Conservation (phyloP, 1,140 invertebrate species). For the Drosophila tristis region DNA sequence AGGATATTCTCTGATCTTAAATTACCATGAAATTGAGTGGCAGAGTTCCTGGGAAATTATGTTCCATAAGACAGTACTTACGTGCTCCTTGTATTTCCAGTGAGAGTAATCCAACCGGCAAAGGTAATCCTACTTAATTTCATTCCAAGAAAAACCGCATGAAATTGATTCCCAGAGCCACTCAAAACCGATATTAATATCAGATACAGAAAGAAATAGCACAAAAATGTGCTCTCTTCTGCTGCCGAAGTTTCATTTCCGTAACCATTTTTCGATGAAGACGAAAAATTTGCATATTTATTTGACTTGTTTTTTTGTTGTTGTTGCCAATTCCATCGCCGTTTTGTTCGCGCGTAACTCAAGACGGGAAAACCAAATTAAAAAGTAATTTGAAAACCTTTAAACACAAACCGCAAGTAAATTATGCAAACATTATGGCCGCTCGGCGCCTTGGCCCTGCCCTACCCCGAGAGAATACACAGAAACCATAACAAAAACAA, state of each 20-base stretch:
- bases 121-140: neutral
- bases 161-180: constrained; percentile 17
- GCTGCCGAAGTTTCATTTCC: constrained; percentile 25
- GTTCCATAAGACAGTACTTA: too few relatives aligned
- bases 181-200: neutral
- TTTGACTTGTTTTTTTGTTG: constrained; percentile 58
- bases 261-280: constrained; percentile 68
- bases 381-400: constrained; percentile 82
- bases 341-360: constrained; percentile 63
- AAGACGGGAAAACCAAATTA: constrained; percentile 81
- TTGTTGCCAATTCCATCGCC: constrained; percentile 46
- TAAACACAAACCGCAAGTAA: constrained; percentile 79
- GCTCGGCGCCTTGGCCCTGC: neutral
- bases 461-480: constrained; percentile 17
- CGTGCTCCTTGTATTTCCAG: neutral
- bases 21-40: constrained; percentile 1
- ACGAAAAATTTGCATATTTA: constrained; percentile 77
- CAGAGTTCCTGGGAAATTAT: too few relatives aligned
- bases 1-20: neutral
- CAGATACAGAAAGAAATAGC: neutral
- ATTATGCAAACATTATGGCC: constrained; percentile 81
- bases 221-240: neutral
- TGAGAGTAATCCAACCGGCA: neutral
- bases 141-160: neutral
- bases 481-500: constrained; percentile 33